phyloP scores from a whole-genome alignment of 2,113 vertebrate species.

The Toxotes chatareus region DNA sequence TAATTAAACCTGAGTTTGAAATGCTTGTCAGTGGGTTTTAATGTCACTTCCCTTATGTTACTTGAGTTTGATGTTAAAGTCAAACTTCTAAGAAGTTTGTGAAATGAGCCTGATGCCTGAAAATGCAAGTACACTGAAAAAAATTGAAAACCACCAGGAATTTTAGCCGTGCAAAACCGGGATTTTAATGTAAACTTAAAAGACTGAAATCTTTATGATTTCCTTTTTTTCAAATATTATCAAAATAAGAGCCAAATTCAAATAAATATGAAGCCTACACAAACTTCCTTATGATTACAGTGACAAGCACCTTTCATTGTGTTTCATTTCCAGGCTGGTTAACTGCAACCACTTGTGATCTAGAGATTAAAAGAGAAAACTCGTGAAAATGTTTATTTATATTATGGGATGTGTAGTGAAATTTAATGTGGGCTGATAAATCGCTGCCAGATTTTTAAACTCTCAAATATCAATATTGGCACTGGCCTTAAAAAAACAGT shows the following conservation, averaged over 20 bases:
- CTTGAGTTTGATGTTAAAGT: neutral
- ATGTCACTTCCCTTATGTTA: neutral
- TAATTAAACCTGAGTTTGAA: neutral
- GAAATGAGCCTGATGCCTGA: neutral
- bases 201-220: too few species aligned
- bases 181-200: neutral
- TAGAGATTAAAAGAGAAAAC: too few species aligned
- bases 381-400: too few species aligned
- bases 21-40: neutral
- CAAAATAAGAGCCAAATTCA: neutral
- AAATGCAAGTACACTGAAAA: neutral
- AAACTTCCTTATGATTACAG: too few species aligned
- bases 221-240: too few species aligned
- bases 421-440: neutral
- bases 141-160: neutral
- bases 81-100: neutral
- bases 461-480: too few species aligned
- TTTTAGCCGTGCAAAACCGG: neutral
- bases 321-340: too few species aligned
- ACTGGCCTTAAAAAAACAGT: neutral
- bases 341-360: too few species aligned
- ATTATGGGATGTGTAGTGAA: neutral
- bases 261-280: neutral
- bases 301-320: too few species aligned
- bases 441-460: too few species aligned